phyloP scores from a whole-genome alignment of 2,797 vertebrate species.

The Sebastes baramenuke region DNA sequence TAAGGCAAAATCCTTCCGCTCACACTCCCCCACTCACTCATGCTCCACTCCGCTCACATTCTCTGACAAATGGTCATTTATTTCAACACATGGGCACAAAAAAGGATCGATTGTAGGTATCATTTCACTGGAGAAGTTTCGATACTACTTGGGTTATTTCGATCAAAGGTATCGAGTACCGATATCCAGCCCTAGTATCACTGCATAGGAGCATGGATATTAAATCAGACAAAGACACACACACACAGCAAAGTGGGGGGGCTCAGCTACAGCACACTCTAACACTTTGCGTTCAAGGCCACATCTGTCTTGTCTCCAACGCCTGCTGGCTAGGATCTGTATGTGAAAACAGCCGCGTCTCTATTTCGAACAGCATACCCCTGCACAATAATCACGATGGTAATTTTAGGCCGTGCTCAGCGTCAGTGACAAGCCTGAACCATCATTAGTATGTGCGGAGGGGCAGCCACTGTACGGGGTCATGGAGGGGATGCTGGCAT shows the following conservation, averaged over 20 bases:
- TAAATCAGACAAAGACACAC: neutral
- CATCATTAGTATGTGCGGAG: slow-evolving; percentile 36
- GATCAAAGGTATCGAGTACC: too few relatives aligned
- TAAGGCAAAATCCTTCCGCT: too few relatives aligned
- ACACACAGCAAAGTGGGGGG: neutral
- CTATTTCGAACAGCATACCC: slow-evolving; percentile 23
- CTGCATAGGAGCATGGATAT: neutral
- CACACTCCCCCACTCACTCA: too few relatives aligned
- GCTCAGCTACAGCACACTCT: neutral
- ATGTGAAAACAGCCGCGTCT: slow-evolving; percentile 13
- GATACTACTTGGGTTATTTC: too few relatives aligned
- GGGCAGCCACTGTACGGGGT: slow-evolving; percentile 8
- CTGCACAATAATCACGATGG: slow-evolving; percentile 16
- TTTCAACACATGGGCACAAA: too few relatives aligned
- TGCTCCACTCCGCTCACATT: too few relatives aligned
- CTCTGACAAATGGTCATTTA: too few relatives aligned
- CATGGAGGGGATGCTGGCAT: slow-evolving; percentile 10
- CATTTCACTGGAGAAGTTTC: too few relatives aligned
- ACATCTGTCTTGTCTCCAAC: slow-evolving; percentile 15
- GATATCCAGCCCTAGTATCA: neutral
- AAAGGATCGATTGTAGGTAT: too few relatives aligned
- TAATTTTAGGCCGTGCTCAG: slow-evolving; percentile 30
- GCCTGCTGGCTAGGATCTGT: slow-evolving; percentile 7
- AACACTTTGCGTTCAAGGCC: neutral
- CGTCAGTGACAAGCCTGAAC: neutral